Base-by-base conservation (phyloP, 2,113 vertebrate species). In the Mystacornis crossleyi region DNA sequence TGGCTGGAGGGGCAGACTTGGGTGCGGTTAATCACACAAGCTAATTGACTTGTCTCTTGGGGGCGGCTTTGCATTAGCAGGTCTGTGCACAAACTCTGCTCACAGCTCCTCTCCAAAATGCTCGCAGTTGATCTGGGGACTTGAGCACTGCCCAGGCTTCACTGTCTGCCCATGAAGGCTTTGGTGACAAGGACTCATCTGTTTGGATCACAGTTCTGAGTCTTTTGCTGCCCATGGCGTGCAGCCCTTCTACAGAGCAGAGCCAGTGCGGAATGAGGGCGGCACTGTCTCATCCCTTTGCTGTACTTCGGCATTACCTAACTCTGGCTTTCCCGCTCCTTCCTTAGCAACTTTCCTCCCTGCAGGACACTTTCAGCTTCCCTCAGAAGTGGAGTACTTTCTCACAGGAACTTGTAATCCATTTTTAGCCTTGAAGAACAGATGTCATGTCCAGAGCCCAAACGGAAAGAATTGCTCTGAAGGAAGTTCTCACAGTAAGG, bases 191-290 rank as follows among this genome's bases (percentile, higher is more conserved):
- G 47, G n/a, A 26, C 20, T 36, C 19, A 31, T 2, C 72, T 23
- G 6, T 51, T 57, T 3, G 2, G 55, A 26, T 62, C 47, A 29
- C 2, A 4, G 42, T 17, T 72, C 75, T 26, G 36, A 57, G 42
- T 13, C 42, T 34, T 73, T n/a, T 9, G 54, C 77, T 61, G n/a
- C 18, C 48, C 34, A 4, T 1, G 4, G 69, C 0, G 0, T 17
- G 40, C 18, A 66, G 42, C 66, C 47, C 74, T 87, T 55, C 55
- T 13, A 28, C 33, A 47, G 74, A n/a, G 43, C 62, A 67, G 42
- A 81, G 61, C 48, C 9, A 8, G 38, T 57, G 66, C 40, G 42
- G 29, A 67, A 72, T 1, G 6, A 79, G 31, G 57, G 38, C 1
- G 0, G 29, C 73, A 71, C 54, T 54, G 25, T 70, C 65, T 53